Conservation (phyloP, 53 echinoderm and acorn worm genomes). For the Echinometra lucunter region DNA sequence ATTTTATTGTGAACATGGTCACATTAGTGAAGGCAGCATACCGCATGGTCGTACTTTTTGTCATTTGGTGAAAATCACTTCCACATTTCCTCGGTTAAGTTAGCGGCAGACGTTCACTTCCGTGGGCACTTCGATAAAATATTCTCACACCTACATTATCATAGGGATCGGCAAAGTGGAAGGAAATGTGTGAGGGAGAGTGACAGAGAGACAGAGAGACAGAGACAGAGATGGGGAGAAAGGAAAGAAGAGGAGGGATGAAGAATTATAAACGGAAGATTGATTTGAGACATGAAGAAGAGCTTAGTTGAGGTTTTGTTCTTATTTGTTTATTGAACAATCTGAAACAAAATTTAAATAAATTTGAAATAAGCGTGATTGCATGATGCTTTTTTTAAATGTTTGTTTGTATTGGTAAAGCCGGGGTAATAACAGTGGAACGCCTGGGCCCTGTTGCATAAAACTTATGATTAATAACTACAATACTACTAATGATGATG, state of each 20-base stretch:
- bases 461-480: too few relatives aligned
- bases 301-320: too few relatives aligned
- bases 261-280: too few relatives aligned
- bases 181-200: conserved; percentile 1
- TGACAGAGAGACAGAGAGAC: not conserved
- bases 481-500: too few relatives aligned
- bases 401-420: too few relatives aligned
- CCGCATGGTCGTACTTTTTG: not conserved
- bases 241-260: not conserved
- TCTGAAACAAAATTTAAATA: too few relatives aligned
- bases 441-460: too few relatives aligned
- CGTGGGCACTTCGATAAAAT: not conserved
- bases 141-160: not conserved
- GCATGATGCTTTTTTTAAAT: too few relatives aligned
- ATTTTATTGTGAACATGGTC: not conserved
- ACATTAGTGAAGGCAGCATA: not conserved
- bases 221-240: not conserved
- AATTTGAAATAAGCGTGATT: too few relatives aligned
- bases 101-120: conserved; percentile 21
- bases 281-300: too few relatives aligned
- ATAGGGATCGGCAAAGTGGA: not conserved
- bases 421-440: too few relatives aligned
- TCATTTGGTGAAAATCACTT: conserved; percentile 9
- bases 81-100: conserved; percentile 10
- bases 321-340: too few relatives aligned